These are phyloP conservation scores for Drosophila kuntzei DNA, from an alignment of 2,888 invertebrate genomes.

Conservation along the genomic window DNA sequence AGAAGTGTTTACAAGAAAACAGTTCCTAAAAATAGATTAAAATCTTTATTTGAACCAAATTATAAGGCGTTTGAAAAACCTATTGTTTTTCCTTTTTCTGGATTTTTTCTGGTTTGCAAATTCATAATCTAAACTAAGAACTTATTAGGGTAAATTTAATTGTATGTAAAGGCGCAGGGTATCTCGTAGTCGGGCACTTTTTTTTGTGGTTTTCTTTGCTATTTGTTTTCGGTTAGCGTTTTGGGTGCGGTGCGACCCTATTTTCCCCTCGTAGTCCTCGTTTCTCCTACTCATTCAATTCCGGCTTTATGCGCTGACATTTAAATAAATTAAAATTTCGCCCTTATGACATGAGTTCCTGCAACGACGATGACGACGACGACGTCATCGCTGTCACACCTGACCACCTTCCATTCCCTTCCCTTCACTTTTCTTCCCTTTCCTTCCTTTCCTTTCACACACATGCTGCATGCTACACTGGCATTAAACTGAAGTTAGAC, in stretches of 20 bases:
- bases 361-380: constrained; percentile 65
- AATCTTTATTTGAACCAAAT: too few relatives aligned
- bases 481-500: constrained; percentile 55
- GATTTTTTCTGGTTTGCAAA: too few relatives aligned
- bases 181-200: neutral
- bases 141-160: too few relatives aligned
- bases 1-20: too few relatives aligned
- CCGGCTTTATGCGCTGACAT: constrained; percentile 50
- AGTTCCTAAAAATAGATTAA: too few relatives aligned
- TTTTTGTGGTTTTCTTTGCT: too few relatives aligned
- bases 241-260: constrained; percentile 64
- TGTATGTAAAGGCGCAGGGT: too few relatives aligned
- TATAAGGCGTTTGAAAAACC: too few relatives aligned
- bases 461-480: constrained; percentile 76
- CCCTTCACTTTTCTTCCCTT: neutral
- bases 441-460: constrained; percentile 6
- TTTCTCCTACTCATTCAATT: neutral
- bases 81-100: too few relatives aligned
- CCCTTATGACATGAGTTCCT: constrained; percentile 64
- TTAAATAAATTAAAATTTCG: constrained; percentile 78
- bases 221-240: constrained; percentile 35
- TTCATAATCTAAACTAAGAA: too few relatives aligned
- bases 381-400: constrained; percentile 79
- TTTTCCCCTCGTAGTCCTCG: constrained; percentile 10
- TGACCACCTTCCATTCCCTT: constrained; percentile 35